Evolutionary conservation across 2,888 invertebrate genomes (phyloP).

Genomic region (Lymantria monacha): DNA sequence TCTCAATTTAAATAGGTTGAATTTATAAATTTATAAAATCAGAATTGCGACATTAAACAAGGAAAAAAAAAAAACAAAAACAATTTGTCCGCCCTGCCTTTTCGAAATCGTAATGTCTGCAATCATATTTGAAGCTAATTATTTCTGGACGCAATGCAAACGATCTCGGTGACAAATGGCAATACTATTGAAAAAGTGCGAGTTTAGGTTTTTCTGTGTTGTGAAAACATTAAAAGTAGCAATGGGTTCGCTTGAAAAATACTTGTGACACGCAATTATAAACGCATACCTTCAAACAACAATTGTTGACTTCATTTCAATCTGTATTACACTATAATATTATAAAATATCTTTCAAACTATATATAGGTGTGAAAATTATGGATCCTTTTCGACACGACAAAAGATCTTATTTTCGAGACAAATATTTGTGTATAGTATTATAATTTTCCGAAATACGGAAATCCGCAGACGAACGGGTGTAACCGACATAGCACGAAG

Average conservation of each 20-base stretch:
- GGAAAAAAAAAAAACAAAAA: too few species aligned
- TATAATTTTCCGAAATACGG: too few species aligned
- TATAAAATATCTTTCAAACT: too few species aligned
- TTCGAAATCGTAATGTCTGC: background rate
- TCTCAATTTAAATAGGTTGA: background rate
- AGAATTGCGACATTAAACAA: constrained; percentile 7
- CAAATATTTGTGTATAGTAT: too few species aligned
- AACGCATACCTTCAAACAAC: constrained; percentile 1
- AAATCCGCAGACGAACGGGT: too few species aligned
- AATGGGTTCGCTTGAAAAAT: background rate
- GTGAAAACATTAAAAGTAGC: background rate
- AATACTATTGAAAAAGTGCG: background rate
- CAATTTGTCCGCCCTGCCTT: background rate
- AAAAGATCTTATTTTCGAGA: too few species aligned
- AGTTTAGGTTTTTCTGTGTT: background rate
- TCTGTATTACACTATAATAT: too few species aligned
- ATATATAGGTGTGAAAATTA: too few species aligned
- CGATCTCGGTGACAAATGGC: background rate
- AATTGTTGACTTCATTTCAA: background rate
- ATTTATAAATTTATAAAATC: background rate
- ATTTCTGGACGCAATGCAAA: constrained; percentile 1
- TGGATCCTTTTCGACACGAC: too few species aligned
- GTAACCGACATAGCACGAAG: too few species aligned
- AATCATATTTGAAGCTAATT: constrained; percentile 4
- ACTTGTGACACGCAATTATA: constrained; percentile 1